Percentiles rank a stretch among this genome's conserved stretches.
These are phyloP conservation scores for Prochilodus magdalenae DNA, from an alignment of 2,113 vertebrate genomes.

Conservation along the genomic window DNA sequence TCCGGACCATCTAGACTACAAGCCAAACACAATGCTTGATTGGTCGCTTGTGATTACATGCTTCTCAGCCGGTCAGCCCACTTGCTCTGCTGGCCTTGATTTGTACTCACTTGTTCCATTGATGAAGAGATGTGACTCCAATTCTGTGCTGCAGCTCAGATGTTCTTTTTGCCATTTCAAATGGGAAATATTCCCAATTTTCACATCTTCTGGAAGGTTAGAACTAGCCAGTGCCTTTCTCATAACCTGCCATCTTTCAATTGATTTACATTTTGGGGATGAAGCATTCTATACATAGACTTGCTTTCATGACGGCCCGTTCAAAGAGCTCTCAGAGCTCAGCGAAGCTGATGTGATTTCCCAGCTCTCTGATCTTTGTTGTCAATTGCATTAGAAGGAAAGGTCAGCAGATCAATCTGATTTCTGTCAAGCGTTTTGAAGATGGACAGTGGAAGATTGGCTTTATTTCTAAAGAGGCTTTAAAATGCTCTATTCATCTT, in stretches of 20 bases:
- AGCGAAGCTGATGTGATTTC: constrained; percentile 56
- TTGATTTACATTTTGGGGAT: constrained; percentile 26
- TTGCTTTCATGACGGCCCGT: constrained; percentile 10
- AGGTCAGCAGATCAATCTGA: constrained; percentile 65
- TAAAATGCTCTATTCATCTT: background rate
- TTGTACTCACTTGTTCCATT: constrained; percentile 20
- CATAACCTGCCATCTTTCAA: constrained; percentile 12
- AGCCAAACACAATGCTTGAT: background rate
- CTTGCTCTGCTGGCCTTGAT: constrained; percentile 10
- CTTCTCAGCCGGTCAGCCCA: background rate
- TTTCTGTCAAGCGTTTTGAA: constrained; percentile 51
- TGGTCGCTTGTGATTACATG: constrained; percentile 9
- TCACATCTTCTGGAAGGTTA: background rate
- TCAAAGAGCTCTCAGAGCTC: constrained; percentile 29
- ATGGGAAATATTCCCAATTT: constrained; percentile 10
- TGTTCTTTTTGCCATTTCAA: background rate
- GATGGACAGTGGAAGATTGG: constrained; percentile 25
- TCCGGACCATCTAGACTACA: background rate
- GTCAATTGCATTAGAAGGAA: constrained; percentile 62
- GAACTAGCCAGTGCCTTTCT: background rate
- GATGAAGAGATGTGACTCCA: background rate
- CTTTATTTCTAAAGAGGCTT: background rate
- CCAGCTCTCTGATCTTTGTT: constrained; percentile 49
- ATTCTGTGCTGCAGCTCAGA: background rate
- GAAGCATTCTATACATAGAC: constrained; percentile 5